Conservation (phyloP, 2,113 vertebrate species). For the Natator depressus region DNA sequence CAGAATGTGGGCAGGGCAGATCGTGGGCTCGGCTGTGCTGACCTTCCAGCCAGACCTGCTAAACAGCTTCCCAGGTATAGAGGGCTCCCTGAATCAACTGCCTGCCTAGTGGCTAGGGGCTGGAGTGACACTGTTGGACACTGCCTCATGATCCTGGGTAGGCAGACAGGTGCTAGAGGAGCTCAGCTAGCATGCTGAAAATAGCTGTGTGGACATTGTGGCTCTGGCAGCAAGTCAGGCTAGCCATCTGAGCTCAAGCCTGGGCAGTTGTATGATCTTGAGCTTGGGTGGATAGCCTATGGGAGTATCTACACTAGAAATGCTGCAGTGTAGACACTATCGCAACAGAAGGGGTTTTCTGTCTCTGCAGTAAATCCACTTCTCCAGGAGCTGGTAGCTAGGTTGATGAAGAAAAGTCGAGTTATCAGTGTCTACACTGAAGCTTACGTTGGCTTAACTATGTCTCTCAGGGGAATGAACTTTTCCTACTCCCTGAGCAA, state of each 20-base stretch:
- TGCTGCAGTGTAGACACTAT: too few species aligned
- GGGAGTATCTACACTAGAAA: not conserved
- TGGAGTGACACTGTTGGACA: not conserved
- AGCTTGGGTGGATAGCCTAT: not conserved
- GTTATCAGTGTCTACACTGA: not conserved
- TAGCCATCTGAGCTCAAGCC: not conserved
- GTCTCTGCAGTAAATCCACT: not conserved
- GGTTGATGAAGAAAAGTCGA: not conserved
- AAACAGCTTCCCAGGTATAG: constrained; percentile 27
- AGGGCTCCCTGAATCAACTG: not conserved
- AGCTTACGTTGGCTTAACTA: not conserved
- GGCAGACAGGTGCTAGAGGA: not conserved
- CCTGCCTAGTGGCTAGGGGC: not conserved
- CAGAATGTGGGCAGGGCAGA: constrained; percentile 56
- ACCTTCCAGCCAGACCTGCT: constrained; percentile 52
- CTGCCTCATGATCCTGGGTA: not conserved
- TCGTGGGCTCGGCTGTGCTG: constrained; percentile 39
- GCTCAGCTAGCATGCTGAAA: not conserved
- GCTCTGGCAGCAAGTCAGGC: not conserved
- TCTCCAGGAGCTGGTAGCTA: not conserved
- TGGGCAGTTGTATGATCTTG: not conserved
- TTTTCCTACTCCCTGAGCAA: not conserved
- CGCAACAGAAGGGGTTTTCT: not conserved
- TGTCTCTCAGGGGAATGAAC: not conserved
- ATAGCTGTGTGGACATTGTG: not conserved